These are phyloP conservation scores for Tyrophagus putrescentiae DNA, from an alignment of 1,140 invertebrate species.

Conservation along the genomic window DNA sequence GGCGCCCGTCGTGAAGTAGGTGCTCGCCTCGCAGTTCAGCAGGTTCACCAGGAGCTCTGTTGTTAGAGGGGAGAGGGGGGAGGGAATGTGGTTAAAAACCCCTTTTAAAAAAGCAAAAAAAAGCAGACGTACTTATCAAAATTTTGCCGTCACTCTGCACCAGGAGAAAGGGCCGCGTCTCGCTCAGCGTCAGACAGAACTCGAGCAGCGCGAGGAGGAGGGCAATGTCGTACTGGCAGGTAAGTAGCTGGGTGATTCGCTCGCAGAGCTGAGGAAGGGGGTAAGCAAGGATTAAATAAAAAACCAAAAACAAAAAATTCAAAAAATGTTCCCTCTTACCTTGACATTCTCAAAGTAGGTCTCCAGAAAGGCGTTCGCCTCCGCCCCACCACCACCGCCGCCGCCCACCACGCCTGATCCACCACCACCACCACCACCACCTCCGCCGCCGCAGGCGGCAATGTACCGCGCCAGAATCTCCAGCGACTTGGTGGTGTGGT, in stretches of 20 bases:
- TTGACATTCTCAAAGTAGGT: constrained; percentile 9
- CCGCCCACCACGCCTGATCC: too few species aligned
- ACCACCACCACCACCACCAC: too few species aligned
- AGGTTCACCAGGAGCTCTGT: constrained; percentile 23
- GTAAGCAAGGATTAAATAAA: not conserved
- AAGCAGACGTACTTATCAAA: constrained; percentile 21
- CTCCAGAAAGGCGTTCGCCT: constrained; percentile 14
- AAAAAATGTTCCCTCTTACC: not conserved
- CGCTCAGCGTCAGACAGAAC: constrained; percentile 21
- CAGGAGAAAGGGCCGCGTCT: constrained; percentile 20
- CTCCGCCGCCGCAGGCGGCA: not conserved
- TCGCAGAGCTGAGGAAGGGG: constrained; percentile 5
- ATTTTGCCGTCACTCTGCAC: constrained; percentile 17
- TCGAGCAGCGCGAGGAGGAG: constrained; percentile 21
- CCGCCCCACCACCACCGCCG: too few species aligned
- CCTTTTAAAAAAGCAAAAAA: not conserved
- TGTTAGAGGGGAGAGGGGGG: too few species aligned
- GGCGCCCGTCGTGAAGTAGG: constrained; percentile 20
- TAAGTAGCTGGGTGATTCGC: constrained; percentile 22
- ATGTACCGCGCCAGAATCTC: constrained; percentile 22
- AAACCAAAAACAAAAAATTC: constrained; percentile 1
- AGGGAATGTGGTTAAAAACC: not conserved
- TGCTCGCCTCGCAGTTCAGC: constrained; percentile 22
- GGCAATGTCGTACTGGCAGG: constrained; percentile 25
- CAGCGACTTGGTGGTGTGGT: constrained; percentile 16